Evolutionary conservation across 2,113 vertebrate species (phyloP).

Genomic region (Erythrocebus patas): DNA sequence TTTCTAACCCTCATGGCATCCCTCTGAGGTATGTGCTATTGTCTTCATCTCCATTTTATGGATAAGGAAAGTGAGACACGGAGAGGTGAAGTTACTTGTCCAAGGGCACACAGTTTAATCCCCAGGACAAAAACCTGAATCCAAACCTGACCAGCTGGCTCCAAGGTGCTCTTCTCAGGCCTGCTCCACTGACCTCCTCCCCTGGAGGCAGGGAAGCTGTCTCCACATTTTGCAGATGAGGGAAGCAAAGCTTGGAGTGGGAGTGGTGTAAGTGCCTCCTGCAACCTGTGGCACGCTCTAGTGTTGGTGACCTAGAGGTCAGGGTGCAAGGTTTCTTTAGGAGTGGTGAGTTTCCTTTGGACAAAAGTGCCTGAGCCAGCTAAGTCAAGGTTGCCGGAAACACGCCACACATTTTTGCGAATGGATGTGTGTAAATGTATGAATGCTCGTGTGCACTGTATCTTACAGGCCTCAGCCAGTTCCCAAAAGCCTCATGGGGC

Average conservation of each 20-base stretch:
- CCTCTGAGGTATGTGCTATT: neutral
- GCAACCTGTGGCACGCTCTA: fast-evolving
- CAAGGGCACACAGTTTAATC: neutral
- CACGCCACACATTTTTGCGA: neutral
- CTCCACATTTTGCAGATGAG: neutral
- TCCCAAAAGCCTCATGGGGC: neutral
- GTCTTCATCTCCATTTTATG: neutral
- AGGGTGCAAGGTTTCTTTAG: neutral
- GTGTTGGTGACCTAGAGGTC: neutral
- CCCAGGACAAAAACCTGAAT: neutral
- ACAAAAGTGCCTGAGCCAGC: neutral
- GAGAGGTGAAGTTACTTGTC: neutral
- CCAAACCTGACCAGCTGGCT: neutral
- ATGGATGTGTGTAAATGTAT: fast-evolving
- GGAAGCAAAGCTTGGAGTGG: neutral
- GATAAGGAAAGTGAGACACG: neutral
- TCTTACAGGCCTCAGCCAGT: neutral
- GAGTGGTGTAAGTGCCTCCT: neutral
- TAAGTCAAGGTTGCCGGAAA: neutral
- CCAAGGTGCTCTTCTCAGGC: neutral
- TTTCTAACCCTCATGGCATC: neutral
- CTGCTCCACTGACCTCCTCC: neutral
- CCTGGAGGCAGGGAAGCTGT: neutral
- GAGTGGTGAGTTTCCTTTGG: neutral
- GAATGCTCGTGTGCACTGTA: fast-evolving